A percentile compares a stretch with the other conserved stretches of the same genome.
phyloP scores from a whole-genome alignment of 2,797 vertebrate species.

The Hapalemur alaotrensis region DNA sequence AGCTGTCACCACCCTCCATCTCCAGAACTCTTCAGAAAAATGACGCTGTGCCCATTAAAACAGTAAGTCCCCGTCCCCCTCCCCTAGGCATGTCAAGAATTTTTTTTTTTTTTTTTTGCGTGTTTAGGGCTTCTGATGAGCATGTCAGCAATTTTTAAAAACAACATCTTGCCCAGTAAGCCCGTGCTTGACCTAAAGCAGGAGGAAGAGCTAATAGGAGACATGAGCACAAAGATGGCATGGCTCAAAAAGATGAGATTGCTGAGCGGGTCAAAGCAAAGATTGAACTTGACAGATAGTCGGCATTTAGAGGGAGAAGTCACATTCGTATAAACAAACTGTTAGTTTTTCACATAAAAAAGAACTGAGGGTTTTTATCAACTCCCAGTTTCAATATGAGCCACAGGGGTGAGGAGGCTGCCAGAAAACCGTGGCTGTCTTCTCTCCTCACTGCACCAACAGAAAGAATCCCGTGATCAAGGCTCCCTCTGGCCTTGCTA shows the following conservation, averaged over 20 bases:
- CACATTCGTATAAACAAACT: background rate
- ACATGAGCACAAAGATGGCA: background rate
- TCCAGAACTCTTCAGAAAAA: background rate
- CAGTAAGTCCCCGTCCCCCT: background rate
- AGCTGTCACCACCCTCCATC: background rate
- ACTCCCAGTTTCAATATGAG: background rate
- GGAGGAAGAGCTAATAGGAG: background rate
- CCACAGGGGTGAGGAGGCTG: background rate
- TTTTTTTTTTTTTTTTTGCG: background rate
- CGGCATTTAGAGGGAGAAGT: background rate
- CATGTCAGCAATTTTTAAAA: background rate
- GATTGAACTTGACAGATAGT: background rate
- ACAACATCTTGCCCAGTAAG: background rate
- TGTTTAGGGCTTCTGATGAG: background rate
- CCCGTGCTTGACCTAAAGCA: background rate
- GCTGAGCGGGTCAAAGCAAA: background rate
- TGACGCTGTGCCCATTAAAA: background rate
- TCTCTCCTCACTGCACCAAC: background rate
- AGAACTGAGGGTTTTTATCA: background rate
- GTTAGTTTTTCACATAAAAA: background rate
- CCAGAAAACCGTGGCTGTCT: rapidly evolving
- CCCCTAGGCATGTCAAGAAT: background rate
- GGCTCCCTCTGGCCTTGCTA: background rate
- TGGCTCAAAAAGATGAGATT: background rate
- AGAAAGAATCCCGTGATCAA: too few species aligned